phyloP scores from a whole-genome alignment of 2,797 vertebrate species.

The Rhynchonycteris naso region DNA sequence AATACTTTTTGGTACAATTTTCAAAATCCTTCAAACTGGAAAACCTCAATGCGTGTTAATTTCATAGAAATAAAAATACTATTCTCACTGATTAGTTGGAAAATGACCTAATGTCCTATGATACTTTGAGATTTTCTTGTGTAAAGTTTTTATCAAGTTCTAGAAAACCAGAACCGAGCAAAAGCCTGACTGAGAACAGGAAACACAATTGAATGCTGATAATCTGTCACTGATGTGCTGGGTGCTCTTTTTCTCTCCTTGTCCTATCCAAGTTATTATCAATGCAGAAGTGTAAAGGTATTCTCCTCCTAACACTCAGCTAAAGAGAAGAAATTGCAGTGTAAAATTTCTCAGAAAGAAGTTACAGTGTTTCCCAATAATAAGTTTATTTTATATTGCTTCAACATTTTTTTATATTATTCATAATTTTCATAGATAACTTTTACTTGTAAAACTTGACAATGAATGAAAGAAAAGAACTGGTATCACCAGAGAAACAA shows the following conservation, averaged over 20 bases:
- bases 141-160: background rate
- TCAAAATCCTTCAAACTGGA: background rate
- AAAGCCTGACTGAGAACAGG: background rate
- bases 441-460: constrained; percentile 32
- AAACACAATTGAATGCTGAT: background rate
- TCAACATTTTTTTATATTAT: background rate
- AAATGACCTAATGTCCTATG: background rate
- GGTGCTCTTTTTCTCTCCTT: background rate
- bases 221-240: background rate
- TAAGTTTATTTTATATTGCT: background rate
- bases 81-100: background rate
- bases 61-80: background rate
- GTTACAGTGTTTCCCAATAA: background rate
- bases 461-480: background rate
- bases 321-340: background rate
- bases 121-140: background rate
- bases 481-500: background rate
- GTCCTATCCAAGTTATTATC: background rate
- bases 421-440: background rate
- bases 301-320: background rate
- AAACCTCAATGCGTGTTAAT: background rate
- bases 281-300: background rate
- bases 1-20: background rate
- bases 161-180: background rate
- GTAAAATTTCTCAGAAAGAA: background rate